Percentiles rank a stretch among this genome's conserved stretches.
phyloP scores from a whole-genome alignment of 2,797 vertebrate species.

The Hippoglossus hippoglossus region DNA sequence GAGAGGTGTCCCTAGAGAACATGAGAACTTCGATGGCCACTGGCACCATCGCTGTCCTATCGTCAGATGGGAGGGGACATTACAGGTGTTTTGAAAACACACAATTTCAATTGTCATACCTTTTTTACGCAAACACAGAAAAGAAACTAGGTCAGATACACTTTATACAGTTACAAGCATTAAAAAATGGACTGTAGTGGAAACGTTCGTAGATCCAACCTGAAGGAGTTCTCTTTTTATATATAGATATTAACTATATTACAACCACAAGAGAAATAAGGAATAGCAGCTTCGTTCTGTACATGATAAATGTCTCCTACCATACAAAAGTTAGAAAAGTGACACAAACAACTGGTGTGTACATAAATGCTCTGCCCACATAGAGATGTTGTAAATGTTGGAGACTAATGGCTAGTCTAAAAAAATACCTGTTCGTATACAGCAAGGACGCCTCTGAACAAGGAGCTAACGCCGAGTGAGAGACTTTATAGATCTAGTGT shows the following conservation, averaged over 20 bases:
- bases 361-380: conserved; percentile 90
- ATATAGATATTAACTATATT: conserved; percentile 91
- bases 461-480: conserved; percentile 1
- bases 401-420: conserved; percentile 78
- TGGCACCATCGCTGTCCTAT: conserved; percentile 34
- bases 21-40: conserved; percentile 35
- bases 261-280: conserved; percentile 96
- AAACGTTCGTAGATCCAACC: conserved; percentile 88
- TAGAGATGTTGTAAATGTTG: conserved; percentile 69
- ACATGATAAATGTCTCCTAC: conserved; percentile 96
- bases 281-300: conserved; percentile 99
- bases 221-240: conserved; percentile 86
- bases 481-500: conserved; percentile 33
- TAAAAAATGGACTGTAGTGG: conserved; percentile 84
- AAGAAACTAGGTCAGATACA: conserved; percentile 71
- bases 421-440: conserved; percentile 74
- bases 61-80: conserved; percentile 50
- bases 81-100: conserved; percentile 65
- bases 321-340: conserved; percentile 99
- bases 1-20: conserved; percentile 56
- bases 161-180: conserved; percentile 84
- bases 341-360: conserved; percentile 91
- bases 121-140: conserved; percentile 74
- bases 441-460: conserved; percentile 45
- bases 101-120: conserved; percentile 79